Conservation (phyloP, 2,113 vertebrate species). For the Cochlearius cochlearius region DNA sequence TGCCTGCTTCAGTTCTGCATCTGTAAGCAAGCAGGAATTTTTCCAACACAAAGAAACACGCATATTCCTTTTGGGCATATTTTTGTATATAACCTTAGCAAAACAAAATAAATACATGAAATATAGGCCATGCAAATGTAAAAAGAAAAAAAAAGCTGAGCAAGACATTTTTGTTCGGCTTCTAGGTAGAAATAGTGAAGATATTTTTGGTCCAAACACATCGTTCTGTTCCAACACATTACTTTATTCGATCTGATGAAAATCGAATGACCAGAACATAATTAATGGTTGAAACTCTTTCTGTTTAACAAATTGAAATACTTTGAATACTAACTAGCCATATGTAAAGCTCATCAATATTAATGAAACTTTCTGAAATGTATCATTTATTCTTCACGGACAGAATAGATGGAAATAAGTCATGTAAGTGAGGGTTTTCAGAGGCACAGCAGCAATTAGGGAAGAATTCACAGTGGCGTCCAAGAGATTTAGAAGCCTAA, state of each 20-base stretch:
- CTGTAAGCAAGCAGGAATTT: neutral
- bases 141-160: neutral
- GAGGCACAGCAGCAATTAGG: neutral
- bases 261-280: slow-evolving; percentile 62
- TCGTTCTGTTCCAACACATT: slow-evolving; percentile 39
- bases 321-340: slow-evolving; percentile 62
- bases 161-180: neutral
- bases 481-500: neutral
- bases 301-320: slow-evolving; percentile 70
- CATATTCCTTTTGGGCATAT: neutral
- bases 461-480: neutral
- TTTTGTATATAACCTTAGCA: neutral
- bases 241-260: slow-evolving; percentile 53
- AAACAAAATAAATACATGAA: neutral
- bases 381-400: slow-evolving; percentile 49
- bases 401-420: slow-evolving; percentile 28
- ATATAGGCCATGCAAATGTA: neutral
- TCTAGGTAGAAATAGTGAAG: neutral
- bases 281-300: slow-evolving; percentile 58
- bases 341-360: slow-evolving; percentile 75
- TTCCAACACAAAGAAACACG: neutral
- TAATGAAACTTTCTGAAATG: slow-evolving; percentile 63
- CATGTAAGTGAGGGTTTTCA: neutral
- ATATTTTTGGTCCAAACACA: neutral
- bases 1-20: neutral